These are phyloP conservation scores for Centrocercus urophasianus DNA, from an alignment of 2,113 vertebrate species.

Conservation along the genomic window DNA sequence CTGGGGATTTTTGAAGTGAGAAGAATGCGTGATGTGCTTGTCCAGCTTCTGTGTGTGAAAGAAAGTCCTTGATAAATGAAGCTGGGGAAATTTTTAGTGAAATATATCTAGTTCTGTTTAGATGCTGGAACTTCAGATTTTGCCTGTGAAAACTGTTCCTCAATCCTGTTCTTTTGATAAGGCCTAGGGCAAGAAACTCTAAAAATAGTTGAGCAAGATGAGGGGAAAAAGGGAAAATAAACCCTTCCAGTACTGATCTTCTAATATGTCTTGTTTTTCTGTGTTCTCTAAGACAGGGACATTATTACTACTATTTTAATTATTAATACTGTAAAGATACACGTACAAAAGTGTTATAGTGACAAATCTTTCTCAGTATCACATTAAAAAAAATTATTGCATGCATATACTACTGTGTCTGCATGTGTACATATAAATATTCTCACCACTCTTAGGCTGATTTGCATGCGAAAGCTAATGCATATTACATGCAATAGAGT, in stretches of 20 bases:
- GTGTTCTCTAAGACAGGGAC: neutral
- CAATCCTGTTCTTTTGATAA: neutral
- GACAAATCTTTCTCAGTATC: neutral
- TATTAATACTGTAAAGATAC: neutral
- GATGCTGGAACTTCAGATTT: neutral
- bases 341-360: neutral
- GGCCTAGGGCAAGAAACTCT: neutral
- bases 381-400: neutral
- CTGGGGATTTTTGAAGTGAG: conserved; percentile 1
- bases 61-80: neutral
- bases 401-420: neutral
- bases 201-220: neutral
- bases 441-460: neutral
- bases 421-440: neutral
- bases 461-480: neutral
- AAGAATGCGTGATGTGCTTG: neutral
- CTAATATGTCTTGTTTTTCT: neutral
- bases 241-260: neutral
- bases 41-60: neutral
- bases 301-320: neutral
- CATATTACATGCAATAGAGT: neutral
- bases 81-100: neutral
- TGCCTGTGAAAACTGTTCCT: neutral
- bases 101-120: neutral
- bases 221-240: neutral